phyloP scores from a whole-genome alignment of 2,113 vertebrate species.

The Corydoras maculifer region DNA sequence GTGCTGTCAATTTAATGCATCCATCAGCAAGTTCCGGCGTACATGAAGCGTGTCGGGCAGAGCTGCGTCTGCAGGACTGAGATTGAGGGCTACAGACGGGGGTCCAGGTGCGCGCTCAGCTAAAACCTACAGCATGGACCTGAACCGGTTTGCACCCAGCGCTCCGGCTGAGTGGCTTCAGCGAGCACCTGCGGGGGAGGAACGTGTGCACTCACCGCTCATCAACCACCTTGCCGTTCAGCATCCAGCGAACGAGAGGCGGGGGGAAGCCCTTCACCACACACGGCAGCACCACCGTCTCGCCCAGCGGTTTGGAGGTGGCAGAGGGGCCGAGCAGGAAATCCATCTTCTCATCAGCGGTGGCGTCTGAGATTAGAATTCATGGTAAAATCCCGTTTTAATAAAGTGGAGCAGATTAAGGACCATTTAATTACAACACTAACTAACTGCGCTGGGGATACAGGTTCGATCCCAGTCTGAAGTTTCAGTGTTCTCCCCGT shows the following conservation, averaged over 20 bases:
- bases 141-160: not conserved
- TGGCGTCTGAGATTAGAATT: constrained; percentile 7
- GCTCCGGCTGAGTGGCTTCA: no score
- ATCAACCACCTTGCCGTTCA: constrained; percentile 65
- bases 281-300: constrained; percentile 74
- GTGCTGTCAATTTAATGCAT: no score
- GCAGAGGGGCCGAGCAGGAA: constrained; percentile 72
- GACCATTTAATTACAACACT: no score
- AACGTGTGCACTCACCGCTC: constrained; percentile 68
- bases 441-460: no score
- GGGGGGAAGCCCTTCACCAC: constrained; percentile 67
- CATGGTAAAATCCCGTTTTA: not conserved
- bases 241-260: constrained; percentile 72
- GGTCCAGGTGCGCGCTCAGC: no score
- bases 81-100: no score
- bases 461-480: no score
- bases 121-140: no score
- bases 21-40: no score
- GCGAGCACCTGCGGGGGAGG: not conserved
- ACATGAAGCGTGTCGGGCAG: no score
- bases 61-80: no score
- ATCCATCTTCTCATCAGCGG: constrained; percentile 54
- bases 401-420: not conserved
- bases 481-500: no score
- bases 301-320: constrained; percentile 64